Evolutionary conservation across 1,140 invertebrate genomes (phyloP), one percentile per base, ranked within the genome.

Genomic region (Galendromus occidentalis): DNA sequence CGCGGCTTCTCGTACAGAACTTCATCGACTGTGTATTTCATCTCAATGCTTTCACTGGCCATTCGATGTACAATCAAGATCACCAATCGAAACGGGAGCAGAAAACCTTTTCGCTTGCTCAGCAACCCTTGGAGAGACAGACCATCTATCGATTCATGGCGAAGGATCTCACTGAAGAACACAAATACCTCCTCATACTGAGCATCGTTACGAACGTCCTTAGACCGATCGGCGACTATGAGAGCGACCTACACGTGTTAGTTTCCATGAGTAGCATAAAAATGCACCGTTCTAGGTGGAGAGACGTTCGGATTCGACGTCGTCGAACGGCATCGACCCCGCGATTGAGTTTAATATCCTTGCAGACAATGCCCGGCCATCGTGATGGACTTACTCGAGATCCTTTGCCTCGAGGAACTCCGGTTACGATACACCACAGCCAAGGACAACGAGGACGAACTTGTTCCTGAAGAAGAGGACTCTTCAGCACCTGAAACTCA

Each of bases 11-110:
- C 33, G 25, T 59, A 18, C 51, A 59, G 25, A 59, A 59, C 51
- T 59, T 59, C 22, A 59, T 59, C 51, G 51, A 59, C 22, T 59
- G 51, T 33, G 51, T 59, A 14, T 59, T 59, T 59, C 51, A 59
- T 25, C 51, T 59, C 1, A 59, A 59, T 33, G 51, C 14, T 33
- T 59, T 29, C 20, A 25, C 25, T 25, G 51, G 51, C 51, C 51
- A 59, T 59, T 59, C 51, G 22, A 25, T 59, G 25, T 59, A 59
- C 20, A 59, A 59, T 25, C 51, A 59, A 33, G 51, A 29, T 25
- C 51, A 29, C 25, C 51, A 59, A 25, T 29, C 51, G 20, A 25
- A 25, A 29, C 51, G 51, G 25, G 51, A 59, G 51, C 25, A 29
- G 2, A 14, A 17, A 33, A 59, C 51, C 25, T 59, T 59, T 33